Base-by-base conservation (phyloP, 2,888 invertebrate genomes). In the Steromphala cineraria region DNA sequence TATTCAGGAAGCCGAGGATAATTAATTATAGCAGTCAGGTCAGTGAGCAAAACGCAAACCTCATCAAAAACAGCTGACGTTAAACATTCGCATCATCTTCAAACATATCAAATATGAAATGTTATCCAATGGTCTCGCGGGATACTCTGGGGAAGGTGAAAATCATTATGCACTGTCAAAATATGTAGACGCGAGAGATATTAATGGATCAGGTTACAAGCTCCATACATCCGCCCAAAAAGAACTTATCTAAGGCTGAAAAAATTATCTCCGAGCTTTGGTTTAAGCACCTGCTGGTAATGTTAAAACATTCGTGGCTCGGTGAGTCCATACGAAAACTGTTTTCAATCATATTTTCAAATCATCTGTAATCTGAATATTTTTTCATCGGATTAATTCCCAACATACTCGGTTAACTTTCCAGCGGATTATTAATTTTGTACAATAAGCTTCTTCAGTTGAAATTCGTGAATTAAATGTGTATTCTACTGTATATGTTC, bases 341-440 rank as follows among this genome's bases (percentile, higher is more conserved):
- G 71, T 71, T 71, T 71, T 71, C 71, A 71, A 71, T 71, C 71
- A 71, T 71, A 71, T 71, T 71, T 71, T 71, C 71, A 71, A 71
- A 71, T 71, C 15, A 24, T 19, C 19, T 15, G 40, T 71, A 71
- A 71, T 36, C 71, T 36, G 36, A 40, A 24, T 19, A 31, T 71
- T 24, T 31, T 40, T 56, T 24, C n/a, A 1, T 3, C n/a, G 31
- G 40, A 71, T 31, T 71, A 40, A 36, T 71, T 3, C 71, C 15
- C 0, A 28, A 71, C 31, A 36, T 36, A 71, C 19, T 17, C 40
- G 1, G n/a, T 19, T 19, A 40, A 71, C n/a, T 36, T 36, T 36
- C 15, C 15, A 62, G 31, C 19, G 40, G 71, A 71, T 71, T 71
- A 71, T 36, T 71, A 71, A 71, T 36, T 71, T 71, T 40, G 19